Evolutionary conservation across 2,888 invertebrate species (phyloP).

Genomic region (Alentia gelatinosa): DNA sequence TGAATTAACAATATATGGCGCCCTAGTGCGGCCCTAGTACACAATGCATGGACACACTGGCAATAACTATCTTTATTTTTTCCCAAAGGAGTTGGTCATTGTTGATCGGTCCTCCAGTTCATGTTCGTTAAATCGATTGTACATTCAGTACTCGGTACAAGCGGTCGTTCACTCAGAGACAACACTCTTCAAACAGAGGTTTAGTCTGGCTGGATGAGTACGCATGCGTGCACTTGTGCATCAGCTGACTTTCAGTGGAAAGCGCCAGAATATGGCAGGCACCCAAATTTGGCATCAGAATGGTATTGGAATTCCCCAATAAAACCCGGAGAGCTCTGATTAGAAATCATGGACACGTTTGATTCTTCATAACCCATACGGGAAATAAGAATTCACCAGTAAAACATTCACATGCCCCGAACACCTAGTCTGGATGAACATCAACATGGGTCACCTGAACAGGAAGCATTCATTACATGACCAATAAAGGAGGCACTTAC

Average conservation of each 20-base stretch:
- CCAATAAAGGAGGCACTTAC: neutral
- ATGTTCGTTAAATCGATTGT: no score
- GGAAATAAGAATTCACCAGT: neutral
- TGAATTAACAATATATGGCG: neutral
- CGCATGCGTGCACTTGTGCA: no score
- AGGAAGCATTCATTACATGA: neutral
- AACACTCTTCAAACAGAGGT: no score
- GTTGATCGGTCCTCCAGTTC: no score
- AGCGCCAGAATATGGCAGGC: no score
- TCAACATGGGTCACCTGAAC: neutral
- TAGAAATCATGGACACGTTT: no score
- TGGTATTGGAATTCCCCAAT: no score
- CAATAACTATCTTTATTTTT: neutral
- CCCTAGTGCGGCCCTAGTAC: neutral
- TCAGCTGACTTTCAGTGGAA: no score
- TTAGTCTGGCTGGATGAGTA: neutral
- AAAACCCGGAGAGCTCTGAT: no score
- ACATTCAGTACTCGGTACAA: no score
- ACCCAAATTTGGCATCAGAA: no score
- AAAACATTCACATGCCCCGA: conserved; percentile 7
- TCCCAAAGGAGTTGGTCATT: neutral
- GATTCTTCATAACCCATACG: neutral
- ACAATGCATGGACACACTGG: neutral
- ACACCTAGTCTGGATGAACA: neutral
- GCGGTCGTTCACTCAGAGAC: no score